Base-by-base conservation (phyloP, 2,113 vertebrate genomes). In the Ariopsis seemanni region DNA sequence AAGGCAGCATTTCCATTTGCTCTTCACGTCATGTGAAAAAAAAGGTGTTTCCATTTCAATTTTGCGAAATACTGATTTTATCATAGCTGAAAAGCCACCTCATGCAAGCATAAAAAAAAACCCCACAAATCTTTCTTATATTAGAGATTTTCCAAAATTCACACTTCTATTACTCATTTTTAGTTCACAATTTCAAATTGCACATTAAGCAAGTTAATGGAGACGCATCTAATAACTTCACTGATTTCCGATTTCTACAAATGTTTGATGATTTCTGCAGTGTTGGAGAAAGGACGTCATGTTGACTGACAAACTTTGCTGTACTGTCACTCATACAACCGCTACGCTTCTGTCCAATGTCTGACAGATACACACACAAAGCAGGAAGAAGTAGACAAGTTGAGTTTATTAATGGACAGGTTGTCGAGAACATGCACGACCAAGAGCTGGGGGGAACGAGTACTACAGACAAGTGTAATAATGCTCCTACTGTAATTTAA, bases 231-330 rank as follows among this genome's bases (percentile, higher is more conserved):
- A 42, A 42, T 42, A 42, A 42, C 42, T 42, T 42, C 42, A 42
- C 0, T 42, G 42, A 42, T 42, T 42, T 42, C 42, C 42, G 42
- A 42, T 42, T 42, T 42, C 42, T 42, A 42, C 42, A 42, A 88
- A 62, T 50, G 80, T 83, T 14, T 83, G 72, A 85, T 60, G 85
- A 27, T 9, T 9, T 81, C n/a, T 75, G 81, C 25, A n/a, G 57
- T 82, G 55, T 48, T 72, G 30, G 17, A 63, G 22, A 22, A 84
- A 55, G 20, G 58, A 82, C 72, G 77, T 85, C 58, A 85, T 48
- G 55, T 22, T 86, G 87, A 87, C n/a, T 62, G 42, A 90, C 84
- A 48, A 84, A 88, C 42, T 58, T 86, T 71, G 11, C n/a, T 80
- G 87, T 42, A 42, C 42, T 42, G 42, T 42, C 42, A 42, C 42